These are phyloP conservation scores for Chydorus sphaericus DNA, from an alignment of 2,888 invertebrate genomes.

Conservation along the genomic window DNA sequence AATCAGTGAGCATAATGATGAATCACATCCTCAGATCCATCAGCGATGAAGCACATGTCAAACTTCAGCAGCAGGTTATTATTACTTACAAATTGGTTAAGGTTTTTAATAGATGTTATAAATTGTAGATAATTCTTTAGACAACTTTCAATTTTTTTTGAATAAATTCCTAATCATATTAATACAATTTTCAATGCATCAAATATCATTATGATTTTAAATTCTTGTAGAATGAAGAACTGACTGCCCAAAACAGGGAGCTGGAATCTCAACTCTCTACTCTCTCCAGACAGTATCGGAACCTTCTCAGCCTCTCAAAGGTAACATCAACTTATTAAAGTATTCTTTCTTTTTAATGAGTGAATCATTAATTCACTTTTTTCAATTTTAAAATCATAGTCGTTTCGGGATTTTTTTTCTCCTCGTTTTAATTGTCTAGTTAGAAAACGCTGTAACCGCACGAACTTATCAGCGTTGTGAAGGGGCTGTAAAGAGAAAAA, in stretches of 20 bases:
- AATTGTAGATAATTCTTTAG: too few relatives aligned
- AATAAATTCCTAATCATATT: neutral
- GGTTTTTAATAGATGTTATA: too few relatives aligned
- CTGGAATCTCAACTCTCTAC: neutral
- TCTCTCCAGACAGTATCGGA: conserved; percentile 1
- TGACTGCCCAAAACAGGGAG: neutral
- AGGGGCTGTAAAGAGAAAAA: neutral
- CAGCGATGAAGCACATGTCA: too few relatives aligned
- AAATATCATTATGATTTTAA: neutral
- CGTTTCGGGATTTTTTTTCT: neutral
- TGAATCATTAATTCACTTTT: too few relatives aligned
- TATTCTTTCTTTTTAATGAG: too few relatives aligned
- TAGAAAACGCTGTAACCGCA: neutral
- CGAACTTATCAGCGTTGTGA: conserved; percentile 1
- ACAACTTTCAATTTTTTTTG: too few relatives aligned
- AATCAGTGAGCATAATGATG: too few relatives aligned
- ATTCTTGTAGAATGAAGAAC: neutral
- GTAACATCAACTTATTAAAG: neutral
- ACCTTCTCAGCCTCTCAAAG: neutral
- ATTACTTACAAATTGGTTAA: too few relatives aligned
- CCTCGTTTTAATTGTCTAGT: neutral
- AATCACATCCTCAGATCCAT: too few relatives aligned
- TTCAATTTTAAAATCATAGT: too few relatives aligned
- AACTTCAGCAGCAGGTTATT: too few relatives aligned
- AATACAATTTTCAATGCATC: neutral